Conservation (phyloP, 2,888 invertebrate species). For the Aphrophora alni region DNA sequence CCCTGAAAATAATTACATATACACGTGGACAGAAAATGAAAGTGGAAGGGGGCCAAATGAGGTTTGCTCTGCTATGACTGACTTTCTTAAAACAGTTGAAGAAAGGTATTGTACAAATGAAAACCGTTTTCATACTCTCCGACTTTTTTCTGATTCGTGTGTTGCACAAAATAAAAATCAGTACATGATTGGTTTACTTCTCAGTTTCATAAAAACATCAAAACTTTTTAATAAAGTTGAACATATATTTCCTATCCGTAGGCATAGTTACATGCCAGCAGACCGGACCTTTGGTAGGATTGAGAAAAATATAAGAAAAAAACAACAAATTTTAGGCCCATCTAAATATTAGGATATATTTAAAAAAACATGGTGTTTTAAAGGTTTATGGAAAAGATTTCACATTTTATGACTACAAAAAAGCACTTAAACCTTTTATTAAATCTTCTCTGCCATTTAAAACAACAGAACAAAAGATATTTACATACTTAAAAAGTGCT, state of each 20-base stretch:
- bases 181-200: constrained; percentile 14
- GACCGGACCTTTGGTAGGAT: constrained; percentile 23
- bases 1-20: not conserved
- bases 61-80: not conserved
- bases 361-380: no score
- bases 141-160: constrained; percentile 30
- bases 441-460: no score
- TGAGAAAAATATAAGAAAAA: constrained; percentile 24
- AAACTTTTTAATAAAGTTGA: constrained; percentile 18
- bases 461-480: no score
- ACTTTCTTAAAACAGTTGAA: constrained; percentile 19
- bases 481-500: no score
- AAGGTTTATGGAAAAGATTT: no score
- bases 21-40: constrained; percentile 26
- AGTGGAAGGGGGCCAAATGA: constrained; percentile 20
- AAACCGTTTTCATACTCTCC: not conserved
- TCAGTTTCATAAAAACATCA: constrained; percentile 24
- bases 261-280: constrained; percentile 37
- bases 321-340: no score
- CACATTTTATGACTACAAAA: no score
- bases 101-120: not conserved
- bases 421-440: no score
- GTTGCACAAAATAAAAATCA: constrained; percentile 29
- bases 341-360: no score
- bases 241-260: constrained; percentile 22